A percentile compares a stretch with the other conserved stretches of the same genome.
Conservation (phyloP, 2,888 invertebrate species). For the Prosopocoilus inquinatus region DNA sequence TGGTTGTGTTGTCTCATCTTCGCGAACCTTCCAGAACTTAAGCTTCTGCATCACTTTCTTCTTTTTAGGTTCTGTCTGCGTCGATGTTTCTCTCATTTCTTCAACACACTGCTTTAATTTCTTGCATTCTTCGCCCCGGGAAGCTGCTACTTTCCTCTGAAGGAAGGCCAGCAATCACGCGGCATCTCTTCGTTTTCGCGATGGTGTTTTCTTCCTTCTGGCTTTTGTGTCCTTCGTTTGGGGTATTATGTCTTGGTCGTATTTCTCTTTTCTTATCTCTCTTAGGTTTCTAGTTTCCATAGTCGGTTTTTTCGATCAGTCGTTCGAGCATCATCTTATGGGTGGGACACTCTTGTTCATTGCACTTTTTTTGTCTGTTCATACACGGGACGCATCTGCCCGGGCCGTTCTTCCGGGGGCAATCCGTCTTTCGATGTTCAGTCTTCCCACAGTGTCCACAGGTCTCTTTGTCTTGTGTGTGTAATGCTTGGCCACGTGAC, state of each 20-base stretch:
- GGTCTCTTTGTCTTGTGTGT: neutral
- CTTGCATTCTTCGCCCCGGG: too few species aligned
- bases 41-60: neutral
- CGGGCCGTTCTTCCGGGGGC: neutral
- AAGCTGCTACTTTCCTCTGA: too few species aligned
- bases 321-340: constrained; percentile 11
- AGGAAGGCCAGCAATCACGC: too few species aligned
- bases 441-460: constrained; percentile 7
- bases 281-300: neutral
- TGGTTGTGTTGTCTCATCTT: neutral
- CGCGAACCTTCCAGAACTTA: neutral
- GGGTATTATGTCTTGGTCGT: neutral
- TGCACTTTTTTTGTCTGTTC: constrained; percentile 5
- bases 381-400: neutral
- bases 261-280: neutral
- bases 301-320: constrained; percentile 9
- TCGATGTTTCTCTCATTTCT: neutral
- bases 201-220: neutral
- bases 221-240: neutral
- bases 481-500: constrained; percentile 9
- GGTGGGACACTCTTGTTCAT: neutral
- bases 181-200: too few species aligned
- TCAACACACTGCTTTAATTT: too few species aligned
- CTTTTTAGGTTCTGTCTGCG: neutral
- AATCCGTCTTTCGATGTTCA: neutral